Evolutionary conservation across 2,797 vertebrate species (phyloP), one percentile per base, ranked within the genome.

Genomic region (Clarias platycephalus): DNA sequence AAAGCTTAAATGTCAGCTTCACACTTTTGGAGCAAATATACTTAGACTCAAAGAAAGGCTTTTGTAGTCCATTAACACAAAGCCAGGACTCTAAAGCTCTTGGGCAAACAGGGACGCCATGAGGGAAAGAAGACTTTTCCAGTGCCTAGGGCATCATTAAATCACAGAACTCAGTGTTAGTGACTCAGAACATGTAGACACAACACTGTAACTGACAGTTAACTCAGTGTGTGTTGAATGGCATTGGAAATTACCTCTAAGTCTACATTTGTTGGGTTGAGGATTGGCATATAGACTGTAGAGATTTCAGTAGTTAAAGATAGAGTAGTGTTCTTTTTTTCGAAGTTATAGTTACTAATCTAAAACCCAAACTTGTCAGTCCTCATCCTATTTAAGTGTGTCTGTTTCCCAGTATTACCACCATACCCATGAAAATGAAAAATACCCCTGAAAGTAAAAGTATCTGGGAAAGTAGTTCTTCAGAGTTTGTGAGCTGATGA

Each of bases 91-190:
- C 88, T 86, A 89, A 89, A 93, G 92, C 92, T 82, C 88, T 90
- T 91, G 86, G 86, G 90, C 91, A 94, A 95, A 94, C 92, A 94
- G 90, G n/a, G 66, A 49, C 55, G 44, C 66, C 10, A 5, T 6
- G 22, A 66, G 44, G 44, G 18, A 91, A 93, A 92, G 91, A 88
- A 90, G 91, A 90, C 91, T 92, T 88, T 86, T 81, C 80, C 60
- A 60, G 58, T 62, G 49, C 37, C 74, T 82, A 49, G 16, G 13
- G 34, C 66, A 8, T 82, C 34, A 82, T 44, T 74, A 71, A 83
- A 40, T 75, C 68, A 22, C 20, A 53, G 57, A 64, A 63, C 55
- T 40, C 67, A 12, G 58, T 40, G 57, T 71, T 16, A 63, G 34
- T 74, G 26, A 75, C 20, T 75, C 80, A n/a, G 55, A 40, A 62